A percentile compares a stretch with the other conserved stretches of the same genome.
Conservation (phyloP, 2,888 invertebrate species). For the Cyrtodaria siliqua region DNA sequence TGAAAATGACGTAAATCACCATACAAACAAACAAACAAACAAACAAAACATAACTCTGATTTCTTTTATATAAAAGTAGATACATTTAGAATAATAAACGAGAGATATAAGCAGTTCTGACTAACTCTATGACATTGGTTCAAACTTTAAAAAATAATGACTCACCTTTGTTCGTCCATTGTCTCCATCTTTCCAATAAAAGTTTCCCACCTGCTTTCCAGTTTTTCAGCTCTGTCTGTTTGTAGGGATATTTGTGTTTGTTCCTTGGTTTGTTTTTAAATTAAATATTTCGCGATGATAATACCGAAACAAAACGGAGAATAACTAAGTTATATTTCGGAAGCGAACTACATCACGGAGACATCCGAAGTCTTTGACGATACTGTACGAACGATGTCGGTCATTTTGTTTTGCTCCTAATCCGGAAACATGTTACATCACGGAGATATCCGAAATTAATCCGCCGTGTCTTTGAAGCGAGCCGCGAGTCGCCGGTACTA, state of each 20-base stretch:
- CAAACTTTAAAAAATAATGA: not conserved
- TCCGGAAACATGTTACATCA: constrained; percentile 63
- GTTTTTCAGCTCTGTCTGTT: too few species aligned
- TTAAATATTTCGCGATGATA: too few species aligned
- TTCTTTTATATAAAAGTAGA: too few species aligned
- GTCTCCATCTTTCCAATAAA: constrained; percentile 14
- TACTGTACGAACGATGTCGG: constrained; percentile 15
- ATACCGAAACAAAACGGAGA: too few species aligned
- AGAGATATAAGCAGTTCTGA: not conserved
- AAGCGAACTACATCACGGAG: constrained; percentile 18
- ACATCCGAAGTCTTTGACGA: constrained; percentile 26
- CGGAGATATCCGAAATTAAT: constrained; percentile 61
- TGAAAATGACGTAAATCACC: too few species aligned
- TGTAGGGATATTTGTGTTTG: too few species aligned
- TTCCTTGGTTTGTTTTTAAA: too few species aligned
- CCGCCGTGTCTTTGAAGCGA: constrained; percentile 40
- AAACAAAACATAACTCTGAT: too few species aligned
- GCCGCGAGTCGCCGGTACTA: constrained; percentile 57
- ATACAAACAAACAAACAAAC: too few species aligned
- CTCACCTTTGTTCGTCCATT: constrained; percentile 32
- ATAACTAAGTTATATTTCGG: not conserved
- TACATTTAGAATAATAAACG: not conserved
- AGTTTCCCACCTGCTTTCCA: too few species aligned
- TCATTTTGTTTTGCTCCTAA: constrained; percentile 30
- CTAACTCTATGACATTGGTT: too few species aligned